Evolutionary conservation across 2,113 vertebrate genomes (phyloP).

Genomic region (Ammodytes dubius): DNA sequence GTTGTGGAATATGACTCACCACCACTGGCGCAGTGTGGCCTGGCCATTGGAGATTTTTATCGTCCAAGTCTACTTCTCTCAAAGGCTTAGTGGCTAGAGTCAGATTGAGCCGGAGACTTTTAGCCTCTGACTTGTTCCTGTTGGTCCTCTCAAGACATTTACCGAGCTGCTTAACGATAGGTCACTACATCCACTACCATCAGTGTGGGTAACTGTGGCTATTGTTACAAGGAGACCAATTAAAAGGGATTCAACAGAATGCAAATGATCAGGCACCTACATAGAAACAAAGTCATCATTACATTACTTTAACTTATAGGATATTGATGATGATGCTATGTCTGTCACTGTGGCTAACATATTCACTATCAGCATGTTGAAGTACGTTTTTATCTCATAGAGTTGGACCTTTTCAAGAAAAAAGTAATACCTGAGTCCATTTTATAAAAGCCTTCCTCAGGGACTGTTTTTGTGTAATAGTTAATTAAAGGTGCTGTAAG

Average conservation of each 20-base stretch:
- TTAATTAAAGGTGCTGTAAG: no score
- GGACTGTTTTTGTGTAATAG: no score
- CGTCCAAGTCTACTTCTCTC: background rate
- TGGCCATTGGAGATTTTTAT: background rate
- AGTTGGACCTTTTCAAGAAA: background rate
- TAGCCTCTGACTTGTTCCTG: background rate
- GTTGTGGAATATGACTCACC: background rate
- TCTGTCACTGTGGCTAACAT: no score
- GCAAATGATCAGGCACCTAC: no score
- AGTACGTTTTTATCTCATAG: no score
- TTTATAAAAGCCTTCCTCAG: no score
- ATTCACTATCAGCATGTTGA: background rate
- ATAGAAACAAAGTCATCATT: no score
- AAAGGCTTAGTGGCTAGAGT: background rate
- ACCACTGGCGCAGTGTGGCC: background rate
- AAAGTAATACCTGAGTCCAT: background rate
- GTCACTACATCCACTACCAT: background rate
- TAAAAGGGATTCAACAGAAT: no score
- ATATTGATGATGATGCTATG: no score
- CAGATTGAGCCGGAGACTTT: background rate
- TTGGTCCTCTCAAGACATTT: background rate
- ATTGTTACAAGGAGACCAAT: background rate
- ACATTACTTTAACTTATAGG: no score
- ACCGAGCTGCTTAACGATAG: background rate
- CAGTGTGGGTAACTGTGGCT: background rate